Evolutionary conservation across 2,797 vertebrate species (phyloP).

Genomic region (Rhinatrema bivittatum): DNA sequence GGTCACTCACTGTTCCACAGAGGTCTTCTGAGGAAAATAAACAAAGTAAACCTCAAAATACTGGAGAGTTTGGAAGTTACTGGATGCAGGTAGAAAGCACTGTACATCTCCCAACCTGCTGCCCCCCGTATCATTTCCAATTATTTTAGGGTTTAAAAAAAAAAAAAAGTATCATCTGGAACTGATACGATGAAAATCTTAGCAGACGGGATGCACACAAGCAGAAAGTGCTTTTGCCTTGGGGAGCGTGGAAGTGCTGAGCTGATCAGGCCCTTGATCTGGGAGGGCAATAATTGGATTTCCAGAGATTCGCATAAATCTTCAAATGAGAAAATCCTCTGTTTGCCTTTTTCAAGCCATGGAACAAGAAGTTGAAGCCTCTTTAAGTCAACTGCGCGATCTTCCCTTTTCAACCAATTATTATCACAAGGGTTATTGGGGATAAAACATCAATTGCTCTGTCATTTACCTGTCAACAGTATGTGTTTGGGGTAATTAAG

Average conservation of each 20-base stretch:
- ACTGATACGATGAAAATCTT: constrained; percentile 5
- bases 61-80: too few species aligned
- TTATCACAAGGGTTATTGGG: constrained; percentile 50
- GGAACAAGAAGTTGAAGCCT: constrained; percentile 61
- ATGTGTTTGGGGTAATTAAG: constrained; percentile 12
- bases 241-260: constrained; percentile 53
- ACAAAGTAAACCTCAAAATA: too few species aligned
- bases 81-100: too few species aligned
- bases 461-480: constrained; percentile 20
- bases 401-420: constrained; percentile 64
- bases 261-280: constrained; percentile 50
- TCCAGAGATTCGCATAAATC: constrained; percentile 85
- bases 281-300: constrained; percentile 88
- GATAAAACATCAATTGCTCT: constrained; percentile 41
- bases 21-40: too few species aligned
- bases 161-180: too few species aligned
- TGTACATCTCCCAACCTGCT: too few species aligned
- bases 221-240: constrained; percentile 52
- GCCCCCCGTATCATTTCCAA: too few species aligned
- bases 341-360: constrained; percentile 54
- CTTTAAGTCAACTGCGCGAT: constrained; percentile 45
- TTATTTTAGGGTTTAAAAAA: too few species aligned
- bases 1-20: too few species aligned
- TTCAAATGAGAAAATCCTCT: constrained; percentile 60
- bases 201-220: constrained; percentile 8